A percentile compares a stretch with the other conserved stretches of the same genome.
Evolutionary conservation across 2,888 invertebrate genomes (phyloP).

Genomic region (Acanthosoma haemorrhoidale): DNA sequence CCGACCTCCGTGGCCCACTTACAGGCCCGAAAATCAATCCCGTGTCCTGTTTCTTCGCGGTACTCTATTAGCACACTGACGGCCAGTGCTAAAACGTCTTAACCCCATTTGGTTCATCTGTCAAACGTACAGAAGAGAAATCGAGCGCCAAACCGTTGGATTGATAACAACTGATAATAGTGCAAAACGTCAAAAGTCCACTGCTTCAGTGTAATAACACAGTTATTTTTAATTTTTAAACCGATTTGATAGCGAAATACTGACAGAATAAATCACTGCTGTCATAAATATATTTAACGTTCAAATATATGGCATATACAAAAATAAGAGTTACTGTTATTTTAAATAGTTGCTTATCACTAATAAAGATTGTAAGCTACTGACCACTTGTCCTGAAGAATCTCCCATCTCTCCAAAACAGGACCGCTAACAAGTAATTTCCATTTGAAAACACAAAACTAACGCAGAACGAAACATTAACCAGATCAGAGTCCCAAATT

Average conservation of each 20-base stretch:
- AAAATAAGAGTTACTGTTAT: no score
- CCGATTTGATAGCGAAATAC: neutral
- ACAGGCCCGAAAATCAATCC: slow-evolving; percentile 14
- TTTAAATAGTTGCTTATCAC: no score
- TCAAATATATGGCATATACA: no score
- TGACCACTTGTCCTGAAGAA: slow-evolving; percentile 30
- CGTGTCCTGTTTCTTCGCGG: neutral
- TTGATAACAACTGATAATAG: neutral
- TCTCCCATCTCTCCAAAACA: slow-evolving; percentile 17
- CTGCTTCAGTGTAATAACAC: no score
- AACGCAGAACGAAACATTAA: neutral
- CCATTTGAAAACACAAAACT: slow-evolving; percentile 3
- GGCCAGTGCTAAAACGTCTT: no score
- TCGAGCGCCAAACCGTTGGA: neutral
- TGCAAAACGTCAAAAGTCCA: no score
- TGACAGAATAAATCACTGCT: neutral
- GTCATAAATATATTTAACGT: neutral
- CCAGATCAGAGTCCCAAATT: slow-evolving; percentile 18
- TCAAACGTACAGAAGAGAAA: no score
- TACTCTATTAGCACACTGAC: no score
- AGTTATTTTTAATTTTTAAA: no score
- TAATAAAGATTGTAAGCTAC: neutral
- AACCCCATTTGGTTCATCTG: no score
- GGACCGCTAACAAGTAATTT: slow-evolving; percentile 13
- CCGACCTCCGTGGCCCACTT: neutral